phyloP scores from a whole-genome alignment of 2,888 invertebrate species.

The Alcis repandata region DNA sequence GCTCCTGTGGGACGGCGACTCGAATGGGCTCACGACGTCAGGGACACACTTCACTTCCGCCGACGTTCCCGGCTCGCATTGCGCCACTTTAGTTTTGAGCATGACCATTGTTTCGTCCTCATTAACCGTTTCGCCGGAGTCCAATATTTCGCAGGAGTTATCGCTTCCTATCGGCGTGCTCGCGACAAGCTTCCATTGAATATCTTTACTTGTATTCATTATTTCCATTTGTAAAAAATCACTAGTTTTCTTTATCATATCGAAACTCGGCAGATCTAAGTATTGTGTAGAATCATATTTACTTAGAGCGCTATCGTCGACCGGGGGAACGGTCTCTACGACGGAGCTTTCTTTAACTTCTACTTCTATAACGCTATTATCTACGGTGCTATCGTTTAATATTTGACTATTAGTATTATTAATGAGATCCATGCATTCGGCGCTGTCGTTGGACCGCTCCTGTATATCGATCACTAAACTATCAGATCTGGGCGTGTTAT shows the following conservation, averaged over 20 bases:
- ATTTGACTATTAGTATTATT: slow-evolving; percentile 65
- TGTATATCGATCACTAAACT: slow-evolving; percentile 44
- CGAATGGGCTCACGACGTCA: slow-evolving; percentile 75
- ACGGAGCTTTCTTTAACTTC: slow-evolving; percentile 31
- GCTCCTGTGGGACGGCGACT: slow-evolving; percentile 77
- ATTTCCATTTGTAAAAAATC: slow-evolving; percentile 72
- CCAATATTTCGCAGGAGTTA: slow-evolving; percentile 54
- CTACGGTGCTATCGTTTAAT: slow-evolving; percentile 55
- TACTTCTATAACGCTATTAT: slow-evolving; percentile 42
- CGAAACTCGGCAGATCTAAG: slow-evolving; percentile 75
- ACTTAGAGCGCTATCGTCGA: slow-evolving; percentile 52
- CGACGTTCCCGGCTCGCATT: slow-evolving; percentile 58
- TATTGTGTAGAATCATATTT: slow-evolving; percentile 77
- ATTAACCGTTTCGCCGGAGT: slow-evolving; percentile 58
- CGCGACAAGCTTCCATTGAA: slow-evolving; percentile 56
- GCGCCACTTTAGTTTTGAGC: slow-evolving; percentile 62
- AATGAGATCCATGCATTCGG: slow-evolving; percentile 77
- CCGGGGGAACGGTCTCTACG: slow-evolving; percentile 46
- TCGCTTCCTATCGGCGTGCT: slow-evolving; percentile 77
- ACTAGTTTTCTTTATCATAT: slow-evolving; percentile 63
- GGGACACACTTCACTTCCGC: slow-evolving; percentile 68
- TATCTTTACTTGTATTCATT: slow-evolving; percentile 54
- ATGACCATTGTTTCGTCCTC: slow-evolving; percentile 54
- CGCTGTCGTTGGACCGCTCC: slow-evolving; percentile 59
- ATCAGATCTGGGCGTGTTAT: slow-evolving; percentile 55